These are phyloP conservation scores for Tetropium fuscum DNA, from an alignment of 2,888 invertebrate species.

Conservation along the genomic window DNA sequence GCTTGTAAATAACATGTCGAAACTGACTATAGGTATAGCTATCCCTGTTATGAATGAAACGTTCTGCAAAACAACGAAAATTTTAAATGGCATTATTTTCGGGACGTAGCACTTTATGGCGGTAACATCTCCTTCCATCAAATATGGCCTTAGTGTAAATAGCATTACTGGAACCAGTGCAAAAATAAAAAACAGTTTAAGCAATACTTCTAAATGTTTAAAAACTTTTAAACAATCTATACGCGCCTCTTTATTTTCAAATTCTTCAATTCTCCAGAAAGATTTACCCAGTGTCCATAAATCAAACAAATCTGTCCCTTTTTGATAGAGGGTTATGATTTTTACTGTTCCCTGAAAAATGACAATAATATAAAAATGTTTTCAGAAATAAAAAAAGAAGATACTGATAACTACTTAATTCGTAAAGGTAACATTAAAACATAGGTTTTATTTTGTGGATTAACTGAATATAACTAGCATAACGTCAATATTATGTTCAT, in stretches of 20 bases:
- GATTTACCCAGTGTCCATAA: not conserved
- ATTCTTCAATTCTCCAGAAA: not conserved
- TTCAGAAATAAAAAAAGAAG: too few relatives aligned
- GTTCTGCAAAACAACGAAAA: not conserved
- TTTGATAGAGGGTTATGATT: not conserved
- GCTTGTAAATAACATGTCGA: not conserved
- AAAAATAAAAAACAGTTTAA: not conserved
- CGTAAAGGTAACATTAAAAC: too few relatives aligned
- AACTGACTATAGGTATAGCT: not conserved
- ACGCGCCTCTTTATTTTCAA: not conserved
- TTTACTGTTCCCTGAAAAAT: not conserved
- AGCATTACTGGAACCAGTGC: not conserved
- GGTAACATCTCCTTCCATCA: not conserved
- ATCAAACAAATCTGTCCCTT: not conserved
- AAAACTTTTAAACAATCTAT: not conserved
- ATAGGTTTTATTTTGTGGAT: too few relatives aligned
- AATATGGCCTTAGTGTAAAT: not conserved
- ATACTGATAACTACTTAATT: too few relatives aligned
- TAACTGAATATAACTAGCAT: too few relatives aligned
- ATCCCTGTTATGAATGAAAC: not conserved
- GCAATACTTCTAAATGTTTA: not conserved
- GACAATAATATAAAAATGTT: too few relatives aligned
- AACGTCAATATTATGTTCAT: too few relatives aligned
- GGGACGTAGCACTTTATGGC: not conserved
- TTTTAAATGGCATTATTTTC: not conserved